Evolutionary conservation across 1,140 invertebrate species (phyloP).

Genomic region (Tachypleus tridentatus): DNA sequence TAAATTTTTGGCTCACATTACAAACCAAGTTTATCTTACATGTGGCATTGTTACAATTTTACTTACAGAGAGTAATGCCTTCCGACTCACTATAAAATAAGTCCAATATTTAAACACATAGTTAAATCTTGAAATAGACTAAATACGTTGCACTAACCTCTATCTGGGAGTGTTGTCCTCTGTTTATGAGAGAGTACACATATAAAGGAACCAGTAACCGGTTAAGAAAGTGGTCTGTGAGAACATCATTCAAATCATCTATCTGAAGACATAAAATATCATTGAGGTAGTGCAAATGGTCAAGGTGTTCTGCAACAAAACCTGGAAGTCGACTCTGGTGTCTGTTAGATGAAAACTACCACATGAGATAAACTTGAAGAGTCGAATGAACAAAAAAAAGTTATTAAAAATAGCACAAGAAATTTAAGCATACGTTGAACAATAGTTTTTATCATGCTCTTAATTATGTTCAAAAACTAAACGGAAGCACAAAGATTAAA

Average conservation of each 20-base stretch:
- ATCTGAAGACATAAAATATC: slow-evolving; percentile 91
- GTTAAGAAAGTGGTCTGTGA: slow-evolving; percentile 90
- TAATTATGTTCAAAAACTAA: no score
- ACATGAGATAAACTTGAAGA: no score
- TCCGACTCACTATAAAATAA: no score
- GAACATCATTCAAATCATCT: slow-evolving; percentile 80
- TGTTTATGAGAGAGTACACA: slow-evolving; percentile 18
- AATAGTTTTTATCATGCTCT: no score
- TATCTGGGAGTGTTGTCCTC: slow-evolving; percentile 19
- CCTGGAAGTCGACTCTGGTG: slow-evolving; percentile 77
- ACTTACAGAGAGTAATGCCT: no score
- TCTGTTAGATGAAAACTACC: neutral
- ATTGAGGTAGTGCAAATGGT: slow-evolving; percentile 95
- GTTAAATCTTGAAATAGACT: neutral
- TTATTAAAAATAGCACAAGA: no score
- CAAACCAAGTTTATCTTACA: no score
- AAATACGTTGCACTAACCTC: neutral
- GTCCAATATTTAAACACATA: neutral
- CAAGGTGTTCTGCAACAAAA: slow-evolving; percentile 92
- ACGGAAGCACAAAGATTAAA: no score
- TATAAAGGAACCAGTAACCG: slow-evolving; percentile 77
- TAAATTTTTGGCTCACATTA: no score
- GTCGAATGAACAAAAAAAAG: no score
- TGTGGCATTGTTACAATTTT: no score
- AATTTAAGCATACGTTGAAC: no score